Evolutionary conservation across 2,113 vertebrate species (phyloP), one percentile per base, ranked within the genome.

Genomic region (Phycodurus eques): DNA sequence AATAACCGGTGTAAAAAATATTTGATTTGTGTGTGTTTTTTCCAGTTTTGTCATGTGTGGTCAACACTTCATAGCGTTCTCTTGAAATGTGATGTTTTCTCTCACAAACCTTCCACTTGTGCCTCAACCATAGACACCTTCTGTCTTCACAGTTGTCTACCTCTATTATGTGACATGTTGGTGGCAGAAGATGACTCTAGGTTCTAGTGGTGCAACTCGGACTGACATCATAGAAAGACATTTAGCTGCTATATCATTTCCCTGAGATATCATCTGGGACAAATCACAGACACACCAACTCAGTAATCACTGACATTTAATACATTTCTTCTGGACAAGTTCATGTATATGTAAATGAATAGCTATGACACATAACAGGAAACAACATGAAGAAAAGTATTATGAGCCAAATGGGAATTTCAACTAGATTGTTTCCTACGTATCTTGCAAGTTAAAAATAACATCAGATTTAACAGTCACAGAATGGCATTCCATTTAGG

Each of bases 91-190:
- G 67, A 75, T 71, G 64, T 77, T 86, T 86, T 72, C 67, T 66
- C 68, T 77, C 57, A 75, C 68, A 70, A 75, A 73, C 22, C 80
- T 74, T 75, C 78, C 75, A 70, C 74, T 63, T 64, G 80, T 78
- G 75, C 76, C 63, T 83, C 80, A 79, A 49, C 80, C 75, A 46
- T 74, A n/a, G n/a, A 74, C 85, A 79, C 81, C 84, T 88, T 84
- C 87, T 87, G 85, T 89, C 85, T 87, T 83, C 83, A 73, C 77
- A 80, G 71, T 86, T 83, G 81, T 87, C 87, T 83, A 78, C 78
- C 75, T 79, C 82, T 86, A 90, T 88, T 90, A 90, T 79, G 83
- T 87, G 88, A 89, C 86, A 87, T 78, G 77, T 90, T 81, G 84
- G 85, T 89, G 90, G 81, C 83, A 79, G 79, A 77, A 71, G 83